These are phyloP conservation scores for Hyperoodon ampullatus DNA, from an alignment of 2,113 vertebrate genomes.

Conservation along the genomic window DNA sequence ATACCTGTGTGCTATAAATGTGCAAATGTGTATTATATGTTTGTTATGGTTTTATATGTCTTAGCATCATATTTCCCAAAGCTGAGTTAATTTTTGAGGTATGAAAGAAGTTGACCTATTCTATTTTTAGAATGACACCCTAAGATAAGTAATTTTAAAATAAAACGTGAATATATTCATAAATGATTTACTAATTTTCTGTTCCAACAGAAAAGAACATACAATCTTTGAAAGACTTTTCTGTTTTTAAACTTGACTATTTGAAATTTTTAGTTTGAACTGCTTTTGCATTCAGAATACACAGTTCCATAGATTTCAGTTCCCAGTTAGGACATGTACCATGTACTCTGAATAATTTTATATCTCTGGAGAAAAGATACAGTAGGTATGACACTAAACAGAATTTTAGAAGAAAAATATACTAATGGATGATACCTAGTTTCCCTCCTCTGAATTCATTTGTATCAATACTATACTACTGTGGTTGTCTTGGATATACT, in stretches of 20 bases:
- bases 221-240: not conserved
- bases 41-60: slow-evolving; percentile 56
- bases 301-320: slow-evolving; percentile 10
- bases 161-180: not conserved
- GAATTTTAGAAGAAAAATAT: slow-evolving; percentile 24
- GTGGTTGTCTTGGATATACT: not conserved
- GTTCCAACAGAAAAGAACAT: slow-evolving; percentile 8
- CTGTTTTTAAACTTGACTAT: not conserved
- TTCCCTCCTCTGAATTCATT: slow-evolving; percentile 12
- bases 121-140: slow-evolving; percentile 71
- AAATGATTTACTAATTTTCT: slow-evolving; percentile 4
- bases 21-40: not conserved
- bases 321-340: not conserved
- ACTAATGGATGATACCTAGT: not conserved
- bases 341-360: not conserved
- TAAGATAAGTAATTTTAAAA: slow-evolving; percentile 60
- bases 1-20: not conserved
- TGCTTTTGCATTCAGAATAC: not conserved
- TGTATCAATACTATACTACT: not conserved
- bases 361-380: slow-evolving; percentile 23
- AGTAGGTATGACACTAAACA: not conserved
- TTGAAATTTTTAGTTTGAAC: slow-evolving; percentile 19
- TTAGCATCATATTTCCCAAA: slow-evolving; percentile 9
- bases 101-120: slow-evolving; percentile 76
- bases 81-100: slow-evolving; percentile 28